phyloP scores from a whole-genome alignment of 2,888 invertebrate species.

The Mythimna ferrago region DNA sequence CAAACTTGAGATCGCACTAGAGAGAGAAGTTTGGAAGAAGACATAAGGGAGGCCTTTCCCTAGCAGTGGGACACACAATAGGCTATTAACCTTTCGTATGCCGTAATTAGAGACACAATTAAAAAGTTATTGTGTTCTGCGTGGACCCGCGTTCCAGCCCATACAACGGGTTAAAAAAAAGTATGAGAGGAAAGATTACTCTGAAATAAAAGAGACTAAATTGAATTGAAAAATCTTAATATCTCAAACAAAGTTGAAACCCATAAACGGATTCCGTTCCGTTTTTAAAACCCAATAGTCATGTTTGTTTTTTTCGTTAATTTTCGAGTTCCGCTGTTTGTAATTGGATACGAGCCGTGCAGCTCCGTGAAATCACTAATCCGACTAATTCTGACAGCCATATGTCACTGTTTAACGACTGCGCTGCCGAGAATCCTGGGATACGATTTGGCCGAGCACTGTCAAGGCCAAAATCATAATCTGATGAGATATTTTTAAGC shows the following conservation, averaged over 20 bases:
- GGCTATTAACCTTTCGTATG: too few relatives aligned
- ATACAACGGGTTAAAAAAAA: too few relatives aligned
- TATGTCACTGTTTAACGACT: slow-evolving; percentile 89
- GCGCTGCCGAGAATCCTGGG: slow-evolving; percentile 71
- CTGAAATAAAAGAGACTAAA: too few relatives aligned
- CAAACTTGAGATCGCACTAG: too few relatives aligned
- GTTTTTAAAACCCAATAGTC: slow-evolving; percentile 80
- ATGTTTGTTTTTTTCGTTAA: slow-evolving; percentile 80
- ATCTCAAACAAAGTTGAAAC: slow-evolving; percentile 75
- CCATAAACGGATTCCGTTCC: slow-evolving; percentile 78
- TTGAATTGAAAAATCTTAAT: slow-evolving; percentile 54
- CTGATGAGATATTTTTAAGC: slow-evolving; percentile 5
- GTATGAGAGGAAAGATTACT: too few relatives aligned
- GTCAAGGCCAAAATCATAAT: slow-evolving; percentile 24
- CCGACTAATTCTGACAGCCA: slow-evolving; percentile 90
- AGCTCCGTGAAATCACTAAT: slow-evolving; percentile 90
- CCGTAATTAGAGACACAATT: too few relatives aligned
- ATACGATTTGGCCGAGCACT: slow-evolving; percentile 47
- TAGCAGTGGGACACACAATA: too few relatives aligned
- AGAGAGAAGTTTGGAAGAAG: too few relatives aligned
- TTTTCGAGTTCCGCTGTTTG: slow-evolving; percentile 81
- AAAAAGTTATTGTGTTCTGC: too few relatives aligned
- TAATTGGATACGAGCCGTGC: slow-evolving; percentile 87
- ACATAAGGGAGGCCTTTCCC: too few relatives aligned
- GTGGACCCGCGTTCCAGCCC: too few relatives aligned